These are phyloP conservation scores for Rutpela maculata DNA, from an alignment of 2,888 invertebrate genomes.

Conservation along the genomic window DNA sequence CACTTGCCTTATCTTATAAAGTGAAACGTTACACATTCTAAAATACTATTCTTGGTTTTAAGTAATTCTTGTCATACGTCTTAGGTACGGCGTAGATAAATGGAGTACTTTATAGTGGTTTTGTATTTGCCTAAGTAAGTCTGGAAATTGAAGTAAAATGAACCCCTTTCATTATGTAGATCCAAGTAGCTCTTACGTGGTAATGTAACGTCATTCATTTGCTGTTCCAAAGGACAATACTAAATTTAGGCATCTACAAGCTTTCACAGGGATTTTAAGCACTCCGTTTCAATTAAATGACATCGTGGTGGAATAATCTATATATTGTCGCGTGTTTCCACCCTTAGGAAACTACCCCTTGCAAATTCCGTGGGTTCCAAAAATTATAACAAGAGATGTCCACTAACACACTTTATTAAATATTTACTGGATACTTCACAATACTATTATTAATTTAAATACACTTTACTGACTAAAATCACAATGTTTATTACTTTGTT, in stretches of 20 bases:
- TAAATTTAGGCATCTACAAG: conserved; percentile 6
- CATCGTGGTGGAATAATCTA: not conserved
- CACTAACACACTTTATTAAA: too few species aligned
- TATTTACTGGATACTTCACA: too few species aligned
- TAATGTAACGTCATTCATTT: conserved; percentile 30
- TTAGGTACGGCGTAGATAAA: conserved; percentile 11
- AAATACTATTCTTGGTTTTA: conserved; percentile 17
- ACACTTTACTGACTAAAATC: too few species aligned
- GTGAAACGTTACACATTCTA: not conserved
- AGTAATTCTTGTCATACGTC: conserved; percentile 12
- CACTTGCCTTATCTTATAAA: not conserved
- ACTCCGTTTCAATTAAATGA: conserved; percentile 8
- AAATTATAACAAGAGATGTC: too few species aligned
- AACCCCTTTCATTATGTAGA: conserved; percentile 30
- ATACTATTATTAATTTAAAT: too few species aligned
- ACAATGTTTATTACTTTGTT: too few species aligned
- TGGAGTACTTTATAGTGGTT: conserved; percentile 32
- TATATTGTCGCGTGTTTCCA: too few species aligned
- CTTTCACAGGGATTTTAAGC: conserved; percentile 9
- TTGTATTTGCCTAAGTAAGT: conserved; percentile 30
- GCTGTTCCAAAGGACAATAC: conserved; percentile 3
- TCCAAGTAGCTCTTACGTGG: conserved; percentile 27
- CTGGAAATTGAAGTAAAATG: conserved; percentile 30
- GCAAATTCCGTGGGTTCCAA: too few species aligned
- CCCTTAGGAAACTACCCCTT: too few species aligned